A percentile compares a stretch with the other conserved stretches of the same genome.
Conservation (phyloP, 2,113 vertebrate genomes). For the Chlorodrepanis virens region DNA sequence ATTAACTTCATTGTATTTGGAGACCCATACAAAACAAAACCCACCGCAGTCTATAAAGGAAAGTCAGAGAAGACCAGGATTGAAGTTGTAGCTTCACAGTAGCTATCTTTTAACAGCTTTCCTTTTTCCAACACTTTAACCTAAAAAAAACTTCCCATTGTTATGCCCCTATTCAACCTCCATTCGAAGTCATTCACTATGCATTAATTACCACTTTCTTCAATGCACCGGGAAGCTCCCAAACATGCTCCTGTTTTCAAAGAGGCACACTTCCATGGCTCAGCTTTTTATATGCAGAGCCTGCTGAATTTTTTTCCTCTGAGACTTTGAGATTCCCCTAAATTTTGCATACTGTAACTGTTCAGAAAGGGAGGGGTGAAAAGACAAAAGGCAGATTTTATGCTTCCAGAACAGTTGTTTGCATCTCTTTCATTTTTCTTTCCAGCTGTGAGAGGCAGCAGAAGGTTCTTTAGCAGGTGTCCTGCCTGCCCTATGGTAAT, state of each 20-base stretch:
- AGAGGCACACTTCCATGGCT: constrained; percentile 78
- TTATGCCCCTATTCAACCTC: constrained; percentile 77
- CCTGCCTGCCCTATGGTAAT: constrained; percentile 78
- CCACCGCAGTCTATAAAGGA: constrained; percentile 64
- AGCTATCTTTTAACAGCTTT: constrained; percentile 79
- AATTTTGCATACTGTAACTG: constrained; percentile 82
- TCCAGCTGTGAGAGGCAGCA: constrained; percentile 80
- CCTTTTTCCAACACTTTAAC: constrained; percentile 75
- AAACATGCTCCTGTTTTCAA: constrained; percentile 78
- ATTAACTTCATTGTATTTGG: constrained; percentile 76
- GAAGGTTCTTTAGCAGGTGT: constrained; percentile 80
- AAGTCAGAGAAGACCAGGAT: constrained; percentile 71
- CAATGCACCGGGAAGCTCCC: constrained; percentile 71
- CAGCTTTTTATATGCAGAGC: constrained; percentile 83
- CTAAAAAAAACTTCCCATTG: constrained; percentile 75
- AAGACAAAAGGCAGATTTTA: constrained; percentile 81
- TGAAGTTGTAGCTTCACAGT: constrained; percentile 74
- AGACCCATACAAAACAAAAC: constrained; percentile 77
- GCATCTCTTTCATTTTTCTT: constrained; percentile 81
- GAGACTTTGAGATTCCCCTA: constrained; percentile 73
- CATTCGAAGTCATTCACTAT: constrained; percentile 82
- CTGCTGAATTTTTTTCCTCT: constrained; percentile 68
- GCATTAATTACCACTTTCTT: constrained; percentile 85
- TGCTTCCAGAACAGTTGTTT: constrained; percentile 77
- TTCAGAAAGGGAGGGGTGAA: constrained; percentile 69